Evolutionary conservation across 2,888 invertebrate genomes (phyloP).

Genomic region (Halictus ligatus): DNA sequence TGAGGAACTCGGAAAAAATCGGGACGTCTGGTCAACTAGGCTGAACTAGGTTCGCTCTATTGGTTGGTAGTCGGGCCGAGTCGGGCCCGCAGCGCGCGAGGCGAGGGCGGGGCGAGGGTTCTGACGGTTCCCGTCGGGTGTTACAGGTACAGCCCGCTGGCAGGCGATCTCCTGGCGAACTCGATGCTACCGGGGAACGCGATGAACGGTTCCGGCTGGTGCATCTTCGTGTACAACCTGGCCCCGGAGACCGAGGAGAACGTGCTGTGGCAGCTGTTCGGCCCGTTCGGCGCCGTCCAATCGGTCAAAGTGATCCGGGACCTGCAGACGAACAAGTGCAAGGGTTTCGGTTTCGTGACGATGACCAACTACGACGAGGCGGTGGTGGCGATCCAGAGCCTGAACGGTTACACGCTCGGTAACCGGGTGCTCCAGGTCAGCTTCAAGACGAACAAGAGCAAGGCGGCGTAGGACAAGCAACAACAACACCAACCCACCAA

Average conservation of each 20-base stretch:
- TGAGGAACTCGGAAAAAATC: background rate
- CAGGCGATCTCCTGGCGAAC: conserved; percentile 91
- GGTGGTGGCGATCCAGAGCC: conserved; percentile 94
- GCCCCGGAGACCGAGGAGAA: conserved; percentile 98
- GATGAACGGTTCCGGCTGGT: conserved; percentile 91
- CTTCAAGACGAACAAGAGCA: conserved; percentile 94
- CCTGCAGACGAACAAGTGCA: conserved; percentile 96
- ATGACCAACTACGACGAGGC: conserved; percentile 98
- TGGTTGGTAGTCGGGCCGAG: background rate
- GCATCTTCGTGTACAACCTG: conserved; percentile 98
- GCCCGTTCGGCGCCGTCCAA: conserved; percentile 97
- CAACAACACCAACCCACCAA: conserved; percentile 58
- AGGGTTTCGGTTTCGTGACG: conserved; percentile 97
- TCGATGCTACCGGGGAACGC: conserved; percentile 91
- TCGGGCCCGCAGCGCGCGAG: background rate
- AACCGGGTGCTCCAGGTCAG: conserved; percentile 96
- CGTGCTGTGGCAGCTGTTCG: conserved; percentile 97
- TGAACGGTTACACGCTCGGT: conserved; percentile 96
- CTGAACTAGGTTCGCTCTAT: background rate
- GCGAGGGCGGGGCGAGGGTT: conserved; percentile 21
- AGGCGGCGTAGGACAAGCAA: conserved; percentile 87
- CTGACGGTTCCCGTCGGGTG: conserved; percentile 58
- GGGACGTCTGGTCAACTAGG: background rate
- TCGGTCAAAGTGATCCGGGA: conserved; percentile 97
- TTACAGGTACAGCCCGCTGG: conserved; percentile 93